Base-by-base conservation (phyloP, 2,113 vertebrate genomes). In the Coregonus clupeaformis region DNA sequence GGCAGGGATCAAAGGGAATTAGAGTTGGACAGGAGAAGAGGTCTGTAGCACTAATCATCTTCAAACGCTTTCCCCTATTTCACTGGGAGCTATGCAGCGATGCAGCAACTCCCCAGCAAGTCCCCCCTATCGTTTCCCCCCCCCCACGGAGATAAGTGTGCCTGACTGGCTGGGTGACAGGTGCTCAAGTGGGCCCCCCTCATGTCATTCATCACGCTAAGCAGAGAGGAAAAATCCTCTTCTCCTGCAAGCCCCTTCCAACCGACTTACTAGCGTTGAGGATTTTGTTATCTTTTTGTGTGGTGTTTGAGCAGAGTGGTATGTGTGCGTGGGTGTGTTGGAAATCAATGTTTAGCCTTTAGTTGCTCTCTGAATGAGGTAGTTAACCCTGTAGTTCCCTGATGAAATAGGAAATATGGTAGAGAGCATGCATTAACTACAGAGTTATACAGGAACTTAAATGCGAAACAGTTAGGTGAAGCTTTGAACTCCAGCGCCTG, bases 21-120 rank as follows among this genome's bases (percentile, higher is more conserved):
- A n/a, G n/a, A n/a, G 82, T 86, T 86, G 90, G 91, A 91, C 92
- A 89, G 90, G 88, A 90, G 88, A 93, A 92, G 90, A 91, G 90
- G 82, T 89, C 91, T 93, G 92, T 92, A 92, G 89, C 87, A 87
- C 88, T 94, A 93, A 92, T 90, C 88, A 92, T 92, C 91, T 93
- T 94, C 93, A 93, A 94, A 92, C 89, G 80, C 86, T 5, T 18
- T 88, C 85, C 25, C 82, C 85, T 83, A 85, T 91, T 92, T 91
- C 89, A 89, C 91, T 88, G 79, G 88, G 91, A 92, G 90, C 90
- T 80, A 83, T 78, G 90, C 71, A 45, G 27, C 36, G 9, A 42
- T 42, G 36, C 16, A 52, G 83, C 88, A 88, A 88, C 88, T 90
- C 87, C 27, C 91, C 73, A 87, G 89, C 88, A 90, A 88, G 87